Evolutionary conservation across 2,113 vertebrate genomes (phyloP), one percentile per base, ranked within the genome.

Genomic region (Axis porcinus): DNA sequence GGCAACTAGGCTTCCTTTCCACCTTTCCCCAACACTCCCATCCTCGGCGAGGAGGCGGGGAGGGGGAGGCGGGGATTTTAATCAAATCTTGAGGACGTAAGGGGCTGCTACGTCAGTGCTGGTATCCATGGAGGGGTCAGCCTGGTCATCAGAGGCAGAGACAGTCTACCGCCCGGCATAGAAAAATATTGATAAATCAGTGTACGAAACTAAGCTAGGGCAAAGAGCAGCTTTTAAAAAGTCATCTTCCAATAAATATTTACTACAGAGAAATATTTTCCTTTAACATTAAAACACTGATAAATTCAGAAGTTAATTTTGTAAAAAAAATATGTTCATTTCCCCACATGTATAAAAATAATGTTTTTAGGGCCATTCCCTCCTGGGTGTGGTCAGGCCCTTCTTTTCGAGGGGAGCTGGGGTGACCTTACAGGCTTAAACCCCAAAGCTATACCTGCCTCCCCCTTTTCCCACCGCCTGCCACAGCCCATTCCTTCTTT

Each of bases 241-340:
- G 95, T 97, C 47, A 86, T 93, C 95, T 98, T 97, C 98, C 97
- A 98, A 98, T 98, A 98, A 98, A 98, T 98, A 97, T 97, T 95
- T 94, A 97, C 97, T 87, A 96, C 86, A 96, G 95, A 97, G 97
- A 92, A 97, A 83, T 88, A 92, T 92, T 94, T 95, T 97, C 96
- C 94, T 97, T 97, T 94, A 97, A 96, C 96, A 95, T 97, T 96
- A 97, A 98, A 98, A 98, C 96, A 98, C 98, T 91, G 97, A 94
- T 98, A 97, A 98, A 98, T 96, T 76, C 98, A 98, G 94, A 98
- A 96, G 97, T 98, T 97, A 67, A 82, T 98, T 98, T 98, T 99
- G 98, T 98, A 99, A 99, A 98, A 99, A 99, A 99, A 99, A 99
- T 98, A 99, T 97, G 98, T 98, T 99, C 99, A 99, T 98, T 98